Evolutionary conservation across 1,140 invertebrate species (phyloP), one percentile per base, ranked within the genome.

Genomic region (Philopotamus ludificatus): DNA sequence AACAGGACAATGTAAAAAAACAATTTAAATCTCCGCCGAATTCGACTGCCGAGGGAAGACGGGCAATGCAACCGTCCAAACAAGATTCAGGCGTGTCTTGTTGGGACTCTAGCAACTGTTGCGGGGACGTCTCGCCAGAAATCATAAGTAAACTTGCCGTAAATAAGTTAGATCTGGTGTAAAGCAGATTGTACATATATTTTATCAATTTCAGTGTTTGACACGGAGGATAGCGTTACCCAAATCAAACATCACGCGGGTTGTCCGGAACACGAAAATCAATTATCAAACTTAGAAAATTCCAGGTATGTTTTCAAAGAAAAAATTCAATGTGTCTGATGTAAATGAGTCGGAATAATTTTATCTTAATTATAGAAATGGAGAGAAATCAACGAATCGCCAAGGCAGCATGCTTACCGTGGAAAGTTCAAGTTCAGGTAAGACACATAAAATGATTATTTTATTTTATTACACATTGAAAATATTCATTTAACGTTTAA

Each of bases 1-100:
- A 1, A 12, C 2, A 54, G 51, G 10, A 15, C 41, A 34, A 54
- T 25, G 12, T 42, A 21, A 41, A 58, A 21, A 20, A 60, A 9
- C 16, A 12, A 10, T 10, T 20, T n/a, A 20, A 42, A n/a, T n/a
- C n/a, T 60, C 1, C 15, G 1, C 7, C 23, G 70, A 4, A 73
- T n/a, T n/a, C n/a, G n/a, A n/a, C n/a, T n/a, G n/a, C 3, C 68
- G 75, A 16, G 69, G 72, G 74, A 47, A 73, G 73, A 64, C 71
- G 74, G 34, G 65, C 65, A 8, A 47, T 66, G 0, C 79, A 77
- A 59, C 74, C 78, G 0, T 73, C 72, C 21, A 81, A 81, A 58
- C 79, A 81, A 54, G 79, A 81, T 62, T 81, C 79, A 0, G 79
- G 79, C 1, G 77, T 81, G 49, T 76, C 74, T 16, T 79, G 78